Evolutionary conservation across 1,140 invertebrate species (phyloP), one percentile per base, ranked within the genome.

Genomic region (Drosophila truncata): DNA sequence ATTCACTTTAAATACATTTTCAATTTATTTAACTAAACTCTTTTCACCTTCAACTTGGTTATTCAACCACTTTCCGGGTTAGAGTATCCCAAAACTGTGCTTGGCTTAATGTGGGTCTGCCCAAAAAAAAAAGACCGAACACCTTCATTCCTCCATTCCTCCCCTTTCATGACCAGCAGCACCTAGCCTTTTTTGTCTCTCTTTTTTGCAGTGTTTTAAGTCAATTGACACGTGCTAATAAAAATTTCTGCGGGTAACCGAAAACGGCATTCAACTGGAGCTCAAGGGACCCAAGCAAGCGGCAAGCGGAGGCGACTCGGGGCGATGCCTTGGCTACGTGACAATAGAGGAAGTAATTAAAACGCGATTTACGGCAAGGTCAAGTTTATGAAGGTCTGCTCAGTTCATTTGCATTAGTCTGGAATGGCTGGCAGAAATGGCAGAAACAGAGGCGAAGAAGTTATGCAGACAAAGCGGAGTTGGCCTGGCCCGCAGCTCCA

Each of bases 261-360:
- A 79, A 87, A 86, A 85, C 69, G 82, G 74, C 82, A 86, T 71
- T 82, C 82, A 33, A 55, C 49, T 49, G 25, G 27, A 35, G 52
- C 27, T 33, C 20, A 46, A 16, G 55, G 42, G 61, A n/a, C 27
- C 31, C 31, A 54, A 35, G 27, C 27, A 29, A 8, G 27, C 25
- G 29, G 29, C 33, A 14, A 47, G 42, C 16, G 23, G 37, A 25
- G 16, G n/a, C 39, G 29, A 27, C 37, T 44, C 44, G 39, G 54
- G 62, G 70, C 63, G 71, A 64, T 72, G 70, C 57, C 80, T 65
- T 47, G 71, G 66, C 80, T 87, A 87, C 84, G 84, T 87, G 84
- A 87, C 84, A 87, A 87, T 87, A 66, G 67, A 87, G 84, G 84
- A 87, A 87, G 84, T 87, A 87, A 87, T 87, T 87, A 87, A 90